Conservation (phyloP, 2,888 invertebrate species). For the Corbicula japonica region DNA sequence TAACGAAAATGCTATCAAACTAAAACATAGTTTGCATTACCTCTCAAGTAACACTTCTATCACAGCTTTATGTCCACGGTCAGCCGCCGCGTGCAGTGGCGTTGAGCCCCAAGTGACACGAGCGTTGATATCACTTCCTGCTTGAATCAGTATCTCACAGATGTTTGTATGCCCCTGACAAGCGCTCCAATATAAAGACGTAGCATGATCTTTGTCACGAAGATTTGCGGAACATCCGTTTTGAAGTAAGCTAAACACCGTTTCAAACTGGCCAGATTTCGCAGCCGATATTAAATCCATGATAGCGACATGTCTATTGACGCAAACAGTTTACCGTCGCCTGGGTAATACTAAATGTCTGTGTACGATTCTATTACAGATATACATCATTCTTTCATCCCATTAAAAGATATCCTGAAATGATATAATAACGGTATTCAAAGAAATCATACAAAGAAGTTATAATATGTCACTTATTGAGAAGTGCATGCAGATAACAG, state of each 20-base stretch:
- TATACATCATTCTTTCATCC: too few relatives aligned
- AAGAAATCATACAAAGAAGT: too few relatives aligned
- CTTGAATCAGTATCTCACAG: conserved; percentile 68
- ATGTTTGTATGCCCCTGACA: conserved; percentile 74
- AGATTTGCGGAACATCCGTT: conserved; percentile 56
- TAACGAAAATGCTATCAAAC: not conserved
- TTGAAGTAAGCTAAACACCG: conserved; percentile 45
- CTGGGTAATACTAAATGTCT: too few relatives aligned
- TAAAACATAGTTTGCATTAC: conserved; percentile 47
- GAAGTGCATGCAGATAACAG: too few relatives aligned
- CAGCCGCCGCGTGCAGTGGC: conserved; percentile 76
- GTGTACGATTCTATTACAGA: too few relatives aligned
- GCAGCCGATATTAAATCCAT: conserved; percentile 72
- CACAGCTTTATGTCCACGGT: conserved; percentile 74
- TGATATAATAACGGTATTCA: too few relatives aligned
- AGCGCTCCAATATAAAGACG: conserved; percentile 78
- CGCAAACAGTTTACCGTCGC: too few relatives aligned
- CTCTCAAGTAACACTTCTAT: conserved; percentile 68
- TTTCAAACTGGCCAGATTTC: conserved; percentile 71
- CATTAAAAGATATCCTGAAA: too few relatives aligned
- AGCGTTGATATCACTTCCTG: conserved; percentile 75
- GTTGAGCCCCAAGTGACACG: conserved; percentile 79
- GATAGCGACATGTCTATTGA: not conserved
- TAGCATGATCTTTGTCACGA: conserved; percentile 75
- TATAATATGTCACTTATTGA: too few relatives aligned